These are phyloP conservation scores for Epinotia ramella DNA, from an alignment of 2,888 invertebrate genomes.

Conservation along the genomic window DNA sequence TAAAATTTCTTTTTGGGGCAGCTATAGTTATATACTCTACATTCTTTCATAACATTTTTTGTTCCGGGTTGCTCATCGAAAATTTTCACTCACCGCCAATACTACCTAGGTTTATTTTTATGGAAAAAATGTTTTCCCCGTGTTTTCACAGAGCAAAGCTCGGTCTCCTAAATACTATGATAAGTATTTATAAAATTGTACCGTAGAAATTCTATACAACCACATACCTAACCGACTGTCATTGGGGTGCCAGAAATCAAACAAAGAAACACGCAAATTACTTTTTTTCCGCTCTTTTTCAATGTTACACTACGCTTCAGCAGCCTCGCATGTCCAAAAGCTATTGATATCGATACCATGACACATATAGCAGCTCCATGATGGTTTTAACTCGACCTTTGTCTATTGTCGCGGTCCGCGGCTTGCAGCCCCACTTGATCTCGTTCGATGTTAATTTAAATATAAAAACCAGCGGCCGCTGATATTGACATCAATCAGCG, in stretches of 20 bases:
- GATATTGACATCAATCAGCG: constrained; percentile 71
- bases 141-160: no score
- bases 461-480: constrained; percentile 74
- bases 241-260: background rate
- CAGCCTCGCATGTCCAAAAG: constrained; percentile 57
- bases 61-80: no score
- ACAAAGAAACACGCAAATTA: constrained; percentile 15
- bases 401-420: constrained; percentile 68
- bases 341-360: constrained; percentile 69
- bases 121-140: no score
- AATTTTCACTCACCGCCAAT: no score
- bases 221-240: background rate
- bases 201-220: background rate
- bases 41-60: no score
- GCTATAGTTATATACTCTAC: no score
- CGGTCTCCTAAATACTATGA: no score
- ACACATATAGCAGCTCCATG: constrained; percentile 72
- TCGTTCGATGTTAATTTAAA: constrained; percentile 63
- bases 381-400: constrained; percentile 68
- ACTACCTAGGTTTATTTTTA: no score
- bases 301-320: constrained; percentile 46
- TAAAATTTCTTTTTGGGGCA: no score
- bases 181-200: background rate
- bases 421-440: constrained; percentile 75
- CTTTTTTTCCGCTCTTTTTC: constrained; percentile 16